These are phyloP conservation scores for Pristionchus maxplancki DNA, from an alignment of 2,888 invertebrate genomes.

Conservation along the genomic window DNA sequence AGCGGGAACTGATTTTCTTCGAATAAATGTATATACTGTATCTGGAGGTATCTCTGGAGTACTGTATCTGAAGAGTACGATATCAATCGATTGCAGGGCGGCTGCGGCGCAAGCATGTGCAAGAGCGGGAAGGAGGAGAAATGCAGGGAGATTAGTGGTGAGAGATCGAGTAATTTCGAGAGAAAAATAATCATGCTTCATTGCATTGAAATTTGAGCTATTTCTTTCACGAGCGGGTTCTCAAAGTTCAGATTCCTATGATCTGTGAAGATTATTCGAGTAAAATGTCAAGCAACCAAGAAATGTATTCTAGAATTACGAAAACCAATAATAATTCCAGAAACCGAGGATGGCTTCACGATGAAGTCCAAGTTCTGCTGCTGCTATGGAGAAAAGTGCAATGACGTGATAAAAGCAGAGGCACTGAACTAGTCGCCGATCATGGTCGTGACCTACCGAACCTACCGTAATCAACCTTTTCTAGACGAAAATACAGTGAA, in stretches of 20 bases:
- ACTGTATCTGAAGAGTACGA: too few species aligned
- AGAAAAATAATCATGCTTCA: neutral
- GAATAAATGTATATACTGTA: too few species aligned
- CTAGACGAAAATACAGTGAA: too few species aligned
- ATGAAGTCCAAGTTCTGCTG: neutral
- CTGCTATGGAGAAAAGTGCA: neutral
- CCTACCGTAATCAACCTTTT: neutral
- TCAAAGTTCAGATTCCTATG: too few species aligned
- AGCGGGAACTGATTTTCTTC: too few species aligned
- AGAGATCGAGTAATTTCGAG: neutral
- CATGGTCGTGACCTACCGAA: neutral
- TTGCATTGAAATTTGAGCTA: too few species aligned
- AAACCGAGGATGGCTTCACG: neutral
- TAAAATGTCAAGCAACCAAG: too few species aligned
- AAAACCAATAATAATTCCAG: too few species aligned
- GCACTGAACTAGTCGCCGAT: neutral
- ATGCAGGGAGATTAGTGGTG: neutral
- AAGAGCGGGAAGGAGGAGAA: slow-evolving; percentile 8
- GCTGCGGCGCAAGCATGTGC: slow-evolving; percentile 19
- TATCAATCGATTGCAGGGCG: too few species aligned
- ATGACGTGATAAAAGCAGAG: neutral
- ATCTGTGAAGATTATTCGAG: too few species aligned
- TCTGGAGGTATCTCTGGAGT: neutral
- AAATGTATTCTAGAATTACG: too few species aligned
- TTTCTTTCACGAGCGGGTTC: too few species aligned